Conservation (phyloP, 2,113 vertebrate genomes). For the Tragelaphus strepsiceros region DNA sequence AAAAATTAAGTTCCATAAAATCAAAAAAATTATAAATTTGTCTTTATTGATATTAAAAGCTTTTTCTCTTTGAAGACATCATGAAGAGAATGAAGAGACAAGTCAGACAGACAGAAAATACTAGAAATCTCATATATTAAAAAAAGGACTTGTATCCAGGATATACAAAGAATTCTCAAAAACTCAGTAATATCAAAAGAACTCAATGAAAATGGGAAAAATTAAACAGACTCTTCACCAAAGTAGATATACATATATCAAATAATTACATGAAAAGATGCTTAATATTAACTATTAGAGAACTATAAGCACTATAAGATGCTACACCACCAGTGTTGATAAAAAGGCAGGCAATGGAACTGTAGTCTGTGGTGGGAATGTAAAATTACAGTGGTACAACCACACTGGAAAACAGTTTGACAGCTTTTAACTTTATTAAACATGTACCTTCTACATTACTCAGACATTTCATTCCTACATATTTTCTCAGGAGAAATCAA, state of each 20-base stretch:
- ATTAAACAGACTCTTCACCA: not conserved
- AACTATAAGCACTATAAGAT: not conserved
- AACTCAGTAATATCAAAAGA: not conserved
- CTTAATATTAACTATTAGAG: not conserved
- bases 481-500: not conserved
- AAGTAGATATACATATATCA: not conserved
- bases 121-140: not conserved
- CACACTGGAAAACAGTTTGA: not conserved
- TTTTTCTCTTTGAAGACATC: not conserved
- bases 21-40: not conserved
- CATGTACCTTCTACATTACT: not conserved
- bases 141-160: not conserved
- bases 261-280: not conserved
- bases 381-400: not conserved
- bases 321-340: not conserved
- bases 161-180: not conserved
- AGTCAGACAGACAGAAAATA: not conserved
- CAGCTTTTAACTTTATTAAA: not conserved
- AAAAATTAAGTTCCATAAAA: not conserved
- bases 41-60: not conserved
- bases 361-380: not conserved
- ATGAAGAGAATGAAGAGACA: not conserved
- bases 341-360: not conserved
- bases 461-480: not conserved
- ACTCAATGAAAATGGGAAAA: not conserved